Evolutionary conservation across 1,140 invertebrate genomes (phyloP).

Genomic region (Trichonephila clavata): DNA sequence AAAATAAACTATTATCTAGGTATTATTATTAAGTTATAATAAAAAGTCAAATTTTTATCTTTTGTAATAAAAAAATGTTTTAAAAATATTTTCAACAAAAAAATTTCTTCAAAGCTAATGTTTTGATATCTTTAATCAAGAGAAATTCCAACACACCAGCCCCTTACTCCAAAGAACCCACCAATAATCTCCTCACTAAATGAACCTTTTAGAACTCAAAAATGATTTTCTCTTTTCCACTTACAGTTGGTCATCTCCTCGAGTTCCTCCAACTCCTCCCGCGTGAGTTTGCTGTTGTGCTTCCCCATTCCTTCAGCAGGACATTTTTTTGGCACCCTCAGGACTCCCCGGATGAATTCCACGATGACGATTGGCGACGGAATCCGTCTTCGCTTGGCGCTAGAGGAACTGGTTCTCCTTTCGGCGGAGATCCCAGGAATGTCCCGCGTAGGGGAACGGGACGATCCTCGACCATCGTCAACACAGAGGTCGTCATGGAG

Average conservation of each 20-base stretch:
- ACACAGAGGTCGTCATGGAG: slow-evolving; percentile 50
- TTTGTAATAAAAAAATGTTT: too few relatives aligned
- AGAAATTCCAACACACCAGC: too few relatives aligned
- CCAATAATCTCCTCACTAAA: too few relatives aligned
- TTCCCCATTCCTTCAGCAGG: slow-evolving; percentile 70
- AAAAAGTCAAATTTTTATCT: too few relatives aligned
- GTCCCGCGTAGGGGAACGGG: not conserved
- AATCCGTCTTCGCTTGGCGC: not conserved
- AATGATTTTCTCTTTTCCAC: not conserved
- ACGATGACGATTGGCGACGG: slow-evolving; percentile 10
- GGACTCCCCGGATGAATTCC: slow-evolving; percentile 65
- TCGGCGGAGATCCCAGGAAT: not conserved
- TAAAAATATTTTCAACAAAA: too few relatives aligned
- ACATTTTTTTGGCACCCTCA: slow-evolving; percentile 70
- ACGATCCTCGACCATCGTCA: not conserved
- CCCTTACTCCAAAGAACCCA: too few relatives aligned
- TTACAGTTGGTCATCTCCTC: slow-evolving; percentile 71
- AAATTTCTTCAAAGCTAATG: too few relatives aligned
- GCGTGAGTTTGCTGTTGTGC: slow-evolving; percentile 73
- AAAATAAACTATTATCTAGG: too few relatives aligned
- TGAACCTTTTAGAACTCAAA: too few relatives aligned
- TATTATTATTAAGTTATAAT: too few relatives aligned
- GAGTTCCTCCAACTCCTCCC: slow-evolving; percentile 67
- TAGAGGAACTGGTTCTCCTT: not conserved
- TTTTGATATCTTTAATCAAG: too few relatives aligned